Conservation (phyloP, 2,113 vertebrate genomes). For the Agelaius phoeniceus region DNA sequence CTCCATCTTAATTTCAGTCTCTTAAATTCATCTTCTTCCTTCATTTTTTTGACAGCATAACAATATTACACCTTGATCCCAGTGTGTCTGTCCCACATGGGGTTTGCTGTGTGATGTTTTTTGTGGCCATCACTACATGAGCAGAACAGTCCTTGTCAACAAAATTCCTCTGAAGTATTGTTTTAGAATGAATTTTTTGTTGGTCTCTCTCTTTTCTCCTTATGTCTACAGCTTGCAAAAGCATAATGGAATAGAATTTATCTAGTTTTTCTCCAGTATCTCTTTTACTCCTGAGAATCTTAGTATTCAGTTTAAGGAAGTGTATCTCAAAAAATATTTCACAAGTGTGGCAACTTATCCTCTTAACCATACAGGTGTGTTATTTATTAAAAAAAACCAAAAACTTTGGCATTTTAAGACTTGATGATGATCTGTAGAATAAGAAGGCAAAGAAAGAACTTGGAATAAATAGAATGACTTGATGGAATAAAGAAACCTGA, state of each 20-base stretch:
- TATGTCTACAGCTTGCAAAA: conserved; percentile 26
- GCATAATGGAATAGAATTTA: not conserved
- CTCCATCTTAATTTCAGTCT: conserved; percentile 6
- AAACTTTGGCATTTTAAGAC: not conserved
- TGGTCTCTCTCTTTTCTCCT: conserved; percentile 25
- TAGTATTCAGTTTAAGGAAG: not conserved
- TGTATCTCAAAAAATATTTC: not conserved
- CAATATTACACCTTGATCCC: not conserved
- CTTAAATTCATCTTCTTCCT: not conserved
- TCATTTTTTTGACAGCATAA: not conserved
- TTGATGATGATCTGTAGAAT: not conserved
- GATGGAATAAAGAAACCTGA: conserved; percentile 2
- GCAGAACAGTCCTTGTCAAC: not conserved
- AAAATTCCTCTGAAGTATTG: conserved; percentile 43
- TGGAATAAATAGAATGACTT: conserved; percentile 12
- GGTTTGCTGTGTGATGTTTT: not conserved
- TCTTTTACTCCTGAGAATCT: not conserved
- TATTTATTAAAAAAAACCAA: not conserved
- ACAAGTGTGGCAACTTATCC: not conserved
- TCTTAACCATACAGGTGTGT: not conserved
- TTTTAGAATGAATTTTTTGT: conserved; percentile 43
- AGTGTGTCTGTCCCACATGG: not conserved
- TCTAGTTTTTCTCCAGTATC: not conserved
- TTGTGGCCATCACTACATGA: not conserved
- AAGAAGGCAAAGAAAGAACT: not conserved